These are phyloP conservation scores for Catharus ustulatus DNA, from an alignment of 2,797 vertebrate species.

Conservation along the genomic window DNA sequence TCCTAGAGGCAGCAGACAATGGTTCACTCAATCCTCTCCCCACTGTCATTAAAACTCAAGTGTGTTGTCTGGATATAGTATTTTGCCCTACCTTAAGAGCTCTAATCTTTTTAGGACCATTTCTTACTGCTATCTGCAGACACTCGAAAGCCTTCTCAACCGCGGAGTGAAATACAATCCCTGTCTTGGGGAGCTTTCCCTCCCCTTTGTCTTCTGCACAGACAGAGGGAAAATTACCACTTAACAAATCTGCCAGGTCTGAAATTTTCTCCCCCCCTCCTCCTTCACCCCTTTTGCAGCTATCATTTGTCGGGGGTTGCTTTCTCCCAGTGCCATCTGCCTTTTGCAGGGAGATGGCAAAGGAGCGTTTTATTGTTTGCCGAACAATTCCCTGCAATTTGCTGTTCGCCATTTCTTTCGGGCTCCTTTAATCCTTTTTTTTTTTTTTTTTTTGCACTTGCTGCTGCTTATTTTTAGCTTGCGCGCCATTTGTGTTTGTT, in stretches of 20 bases:
- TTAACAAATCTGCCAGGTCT: constrained; percentile 56
- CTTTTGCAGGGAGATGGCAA: constrained; percentile 38
- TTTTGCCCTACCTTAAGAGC: constrained; percentile 64
- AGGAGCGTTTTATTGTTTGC: constrained; percentile 56
- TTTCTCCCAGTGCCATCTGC: constrained; percentile 29
- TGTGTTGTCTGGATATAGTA: constrained; percentile 58
- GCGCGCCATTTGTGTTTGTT: neutral
- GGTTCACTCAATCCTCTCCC: constrained; percentile 42
- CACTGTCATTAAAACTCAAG: constrained; percentile 66
- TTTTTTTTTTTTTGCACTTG: neutral
- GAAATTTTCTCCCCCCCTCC: constrained; percentile 13
- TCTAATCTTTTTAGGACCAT: constrained; percentile 64
- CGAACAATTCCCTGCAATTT: constrained; percentile 60
- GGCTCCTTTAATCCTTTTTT: constrained; percentile 51
- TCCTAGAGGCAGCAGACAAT: constrained; percentile 68
- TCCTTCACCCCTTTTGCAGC: constrained; percentile 16
- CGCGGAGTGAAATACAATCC: constrained; percentile 65
- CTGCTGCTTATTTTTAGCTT: constrained; percentile 32
- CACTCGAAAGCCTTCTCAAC: constrained; percentile 47
- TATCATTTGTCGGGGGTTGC: constrained; percentile 41
- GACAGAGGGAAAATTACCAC: constrained; percentile 60
- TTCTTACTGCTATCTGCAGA: constrained; percentile 42
- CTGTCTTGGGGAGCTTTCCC: constrained; percentile 48
- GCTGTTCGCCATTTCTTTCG: constrained; percentile 6
- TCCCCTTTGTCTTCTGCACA: constrained; percentile 65